A percentile compares a stretch with the other conserved stretches of the same genome.
Evolutionary conservation across 2,113 vertebrate genomes (phyloP).

Genomic region (Sylvia atricapilla): DNA sequence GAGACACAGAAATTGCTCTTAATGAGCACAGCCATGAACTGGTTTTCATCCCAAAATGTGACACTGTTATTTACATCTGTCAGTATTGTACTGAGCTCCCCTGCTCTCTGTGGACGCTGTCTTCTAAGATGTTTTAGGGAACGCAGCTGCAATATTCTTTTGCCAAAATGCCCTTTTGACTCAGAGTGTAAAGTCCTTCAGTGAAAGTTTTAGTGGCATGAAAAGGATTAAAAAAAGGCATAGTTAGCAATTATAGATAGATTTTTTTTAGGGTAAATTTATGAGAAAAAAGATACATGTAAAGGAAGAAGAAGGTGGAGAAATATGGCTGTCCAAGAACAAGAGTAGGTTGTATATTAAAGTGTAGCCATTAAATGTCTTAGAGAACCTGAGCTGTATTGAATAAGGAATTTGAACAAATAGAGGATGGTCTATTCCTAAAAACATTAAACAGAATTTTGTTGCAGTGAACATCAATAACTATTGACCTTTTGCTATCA

Average conservation of each 20-base stretch:
- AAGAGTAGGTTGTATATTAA: neutral
- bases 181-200: neutral
- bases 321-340: neutral
- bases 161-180: slow-evolving; percentile 5
- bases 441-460: neutral
- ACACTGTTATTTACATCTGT: slow-evolving; percentile 53
- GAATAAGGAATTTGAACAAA: neutral
- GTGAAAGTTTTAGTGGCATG: neutral
- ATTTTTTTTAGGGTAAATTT: neutral
- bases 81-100: neutral
- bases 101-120: neutral
- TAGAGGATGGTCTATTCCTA: neutral
- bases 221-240: neutral
- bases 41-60: slow-evolving; percentile 48
- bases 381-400: neutral
- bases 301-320: neutral
- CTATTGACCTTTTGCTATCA: neutral
- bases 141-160: slow-evolving; percentile 10
- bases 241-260: neutral
- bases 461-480: neutral
- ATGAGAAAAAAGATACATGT: neutral
- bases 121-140: slow-evolving; percentile 10
- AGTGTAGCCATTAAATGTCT: neutral
- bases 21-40: slow-evolving; percentile 15
- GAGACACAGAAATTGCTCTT: slow-evolving; percentile 33